These are phyloP conservation scores for Conus ventricosus DNA, from an alignment of 1,140 invertebrate genomes.

Conservation along the genomic window DNA sequence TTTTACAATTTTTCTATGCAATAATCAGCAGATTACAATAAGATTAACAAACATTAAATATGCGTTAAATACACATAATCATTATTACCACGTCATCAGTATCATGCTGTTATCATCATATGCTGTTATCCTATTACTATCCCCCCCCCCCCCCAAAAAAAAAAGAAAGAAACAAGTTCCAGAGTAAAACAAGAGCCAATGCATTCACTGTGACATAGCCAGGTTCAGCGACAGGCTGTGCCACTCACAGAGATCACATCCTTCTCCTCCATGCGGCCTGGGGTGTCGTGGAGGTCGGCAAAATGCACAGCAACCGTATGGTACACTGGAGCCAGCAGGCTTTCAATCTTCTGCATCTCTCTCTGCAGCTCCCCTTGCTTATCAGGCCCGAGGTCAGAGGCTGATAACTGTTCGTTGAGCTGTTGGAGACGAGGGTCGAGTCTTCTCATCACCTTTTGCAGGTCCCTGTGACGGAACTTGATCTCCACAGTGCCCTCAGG, in stretches of 20 bases:
- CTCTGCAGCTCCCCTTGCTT: slow-evolving; percentile 81
- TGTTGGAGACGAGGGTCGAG: slow-evolving; percentile 73
- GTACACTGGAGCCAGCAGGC: slow-evolving; percentile 89
- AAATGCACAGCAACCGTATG: slow-evolving; percentile 94
- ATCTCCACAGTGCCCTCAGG: slow-evolving; percentile 98
- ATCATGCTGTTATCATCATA: too few species aligned
- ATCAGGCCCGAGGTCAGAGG: slow-evolving; percentile 72
- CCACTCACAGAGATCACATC: slow-evolving; percentile 85
- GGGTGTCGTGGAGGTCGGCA: slow-evolving; percentile 98
- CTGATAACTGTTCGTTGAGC: slow-evolving; percentile 67
- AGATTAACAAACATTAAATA: too few species aligned
- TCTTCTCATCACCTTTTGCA: slow-evolving; percentile 77
- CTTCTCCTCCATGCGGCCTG: slow-evolving; percentile 97
- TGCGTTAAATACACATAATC: too few species aligned
- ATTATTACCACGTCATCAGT: too few species aligned
- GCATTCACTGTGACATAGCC: neutral
- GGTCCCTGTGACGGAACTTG: slow-evolving; percentile 93
- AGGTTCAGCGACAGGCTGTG: neutral
- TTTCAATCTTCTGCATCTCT: slow-evolving; percentile 85
- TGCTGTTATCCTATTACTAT: too few species aligned
- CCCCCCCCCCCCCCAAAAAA: too few species aligned
- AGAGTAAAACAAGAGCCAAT: neutral
- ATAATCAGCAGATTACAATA: too few species aligned
- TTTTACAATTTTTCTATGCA: too few species aligned
- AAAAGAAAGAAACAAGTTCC: neutral